Conservation (phyloP, 2,888 invertebrate genomes). For the Orthosia gracilis region DNA sequence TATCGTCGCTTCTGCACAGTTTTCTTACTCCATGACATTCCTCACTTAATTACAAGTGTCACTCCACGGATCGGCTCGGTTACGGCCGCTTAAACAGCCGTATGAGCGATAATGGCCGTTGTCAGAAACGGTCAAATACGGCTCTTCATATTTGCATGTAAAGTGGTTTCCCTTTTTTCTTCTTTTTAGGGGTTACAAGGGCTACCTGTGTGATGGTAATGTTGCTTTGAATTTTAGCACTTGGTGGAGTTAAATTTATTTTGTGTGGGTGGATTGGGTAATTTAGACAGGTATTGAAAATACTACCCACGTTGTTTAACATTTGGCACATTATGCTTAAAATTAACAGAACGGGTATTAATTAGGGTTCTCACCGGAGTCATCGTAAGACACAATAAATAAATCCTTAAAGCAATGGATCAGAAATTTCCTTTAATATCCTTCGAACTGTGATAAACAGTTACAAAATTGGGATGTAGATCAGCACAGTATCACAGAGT, state of each 20-base stretch:
- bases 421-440: no score
- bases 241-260: background rate
- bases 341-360: background rate
- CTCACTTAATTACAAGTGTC: conserved; percentile 44
- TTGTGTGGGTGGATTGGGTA: background rate
- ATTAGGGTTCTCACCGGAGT: no score
- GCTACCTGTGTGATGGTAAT: conserved; percentile 20
- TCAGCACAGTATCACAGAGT: background rate
- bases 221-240: conserved; percentile 6
- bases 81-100: conserved; percentile 18
- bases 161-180: conserved; percentile 38
- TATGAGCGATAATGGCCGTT: conserved; percentile 24
- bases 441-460: no score
- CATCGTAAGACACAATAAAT: no score
- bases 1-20: background rate
- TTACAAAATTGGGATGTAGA: background rate
- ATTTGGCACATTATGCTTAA: background rate
- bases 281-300: background rate
- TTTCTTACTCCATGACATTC: conserved; percentile 7
- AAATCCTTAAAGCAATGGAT: no score
- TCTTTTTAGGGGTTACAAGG: conserved; percentile 15
- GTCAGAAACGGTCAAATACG: conserved; percentile 33
- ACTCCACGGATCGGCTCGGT: conserved; percentile 30
- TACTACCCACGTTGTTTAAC: background rate
- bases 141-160: conserved; percentile 44